phyloP scores from a whole-genome alignment of 2,797 vertebrate genomes.

The Rhinella marina region DNA sequence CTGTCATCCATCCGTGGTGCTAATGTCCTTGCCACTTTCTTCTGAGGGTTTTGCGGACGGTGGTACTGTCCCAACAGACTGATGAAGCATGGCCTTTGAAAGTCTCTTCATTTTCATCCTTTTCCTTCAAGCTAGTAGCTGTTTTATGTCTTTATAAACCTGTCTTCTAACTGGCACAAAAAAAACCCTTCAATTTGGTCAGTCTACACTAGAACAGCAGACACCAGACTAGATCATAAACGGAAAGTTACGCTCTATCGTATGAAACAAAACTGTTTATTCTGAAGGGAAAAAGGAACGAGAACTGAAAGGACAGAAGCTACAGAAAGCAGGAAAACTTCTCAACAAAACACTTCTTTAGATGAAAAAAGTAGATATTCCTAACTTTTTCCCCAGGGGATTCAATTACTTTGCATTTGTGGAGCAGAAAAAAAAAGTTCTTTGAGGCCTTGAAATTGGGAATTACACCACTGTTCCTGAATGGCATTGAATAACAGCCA shows the following conservation, averaged over 20 bases:
- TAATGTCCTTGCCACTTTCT: slow-evolving; percentile 41
- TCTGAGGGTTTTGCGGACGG: background rate
- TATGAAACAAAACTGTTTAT: slow-evolving; percentile 44
- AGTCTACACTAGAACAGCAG: slow-evolving; percentile 68
- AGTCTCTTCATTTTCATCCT: slow-evolving; percentile 69
- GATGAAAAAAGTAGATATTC: slow-evolving; percentile 41
- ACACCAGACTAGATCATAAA: slow-evolving; percentile 18
- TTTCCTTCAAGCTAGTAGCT: slow-evolving; percentile 65
- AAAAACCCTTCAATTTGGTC: slow-evolving; percentile 72
- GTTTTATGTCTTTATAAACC: slow-evolving; percentile 72
- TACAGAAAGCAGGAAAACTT: slow-evolving; percentile 31
- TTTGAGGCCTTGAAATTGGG: slow-evolving; percentile 61
- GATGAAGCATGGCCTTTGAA: slow-evolving; percentile 64
- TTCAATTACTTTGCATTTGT: slow-evolving; percentile 64
- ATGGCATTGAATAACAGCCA: slow-evolving; percentile 69
- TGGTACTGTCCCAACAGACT: slow-evolving; percentile 52
- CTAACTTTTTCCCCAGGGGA: slow-evolving; percentile 60
- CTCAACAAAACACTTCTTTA: slow-evolving; percentile 5
- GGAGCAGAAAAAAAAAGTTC: slow-evolving; percentile 62
- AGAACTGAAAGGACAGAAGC: slow-evolving; percentile 19
- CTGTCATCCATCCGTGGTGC: slow-evolving; percentile 48
- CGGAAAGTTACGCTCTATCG: slow-evolving; percentile 13
- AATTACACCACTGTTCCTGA: slow-evolving; percentile 67
- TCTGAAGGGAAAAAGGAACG: slow-evolving; percentile 13
- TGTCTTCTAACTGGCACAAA: slow-evolving; percentile 73